Conservation (phyloP, 2,113 vertebrate genomes). For the Hoplias malabaricus region DNA sequence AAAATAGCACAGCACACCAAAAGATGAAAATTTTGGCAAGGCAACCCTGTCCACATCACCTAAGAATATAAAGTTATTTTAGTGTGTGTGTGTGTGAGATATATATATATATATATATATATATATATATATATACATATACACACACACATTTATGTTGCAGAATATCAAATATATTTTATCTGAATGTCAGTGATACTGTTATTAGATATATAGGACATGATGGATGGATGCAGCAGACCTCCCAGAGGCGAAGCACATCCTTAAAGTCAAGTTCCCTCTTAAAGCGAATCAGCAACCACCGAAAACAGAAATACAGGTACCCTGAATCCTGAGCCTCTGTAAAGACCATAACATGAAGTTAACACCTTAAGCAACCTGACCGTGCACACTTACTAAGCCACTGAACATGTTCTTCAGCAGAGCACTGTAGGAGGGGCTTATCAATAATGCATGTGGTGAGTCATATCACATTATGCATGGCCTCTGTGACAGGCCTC, state of each 20-base stretch:
- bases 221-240: slow-evolving; percentile 62
- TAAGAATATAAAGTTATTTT: slow-evolving; percentile 12
- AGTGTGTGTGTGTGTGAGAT: background rate
- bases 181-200: background rate
- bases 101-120: too few relatives aligned
- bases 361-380: background rate
- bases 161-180: background rate
- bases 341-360: slow-evolving; percentile 56
- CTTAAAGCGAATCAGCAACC: slow-evolving; percentile 97
- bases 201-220: background rate
- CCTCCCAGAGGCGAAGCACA: slow-evolving; percentile 97
- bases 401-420: background rate
- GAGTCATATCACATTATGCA: background rate
- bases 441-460: background rate
- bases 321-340: slow-evolving; percentile 97
- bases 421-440: background rate
- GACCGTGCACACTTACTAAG: background rate
- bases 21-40: slow-evolving; percentile 96
- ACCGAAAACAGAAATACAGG: slow-evolving; percentile 97
- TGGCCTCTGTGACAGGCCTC: too few relatives aligned
- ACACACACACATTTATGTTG: background rate
- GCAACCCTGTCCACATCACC: slow-evolving; percentile 95
- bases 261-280: slow-evolving; percentile 95
- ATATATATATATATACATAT: background rate
- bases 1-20: slow-evolving; percentile 94